These are phyloP conservation scores for Alitta virens DNA, from an alignment of 2,888 invertebrate genomes.

Conservation along the genomic window DNA sequence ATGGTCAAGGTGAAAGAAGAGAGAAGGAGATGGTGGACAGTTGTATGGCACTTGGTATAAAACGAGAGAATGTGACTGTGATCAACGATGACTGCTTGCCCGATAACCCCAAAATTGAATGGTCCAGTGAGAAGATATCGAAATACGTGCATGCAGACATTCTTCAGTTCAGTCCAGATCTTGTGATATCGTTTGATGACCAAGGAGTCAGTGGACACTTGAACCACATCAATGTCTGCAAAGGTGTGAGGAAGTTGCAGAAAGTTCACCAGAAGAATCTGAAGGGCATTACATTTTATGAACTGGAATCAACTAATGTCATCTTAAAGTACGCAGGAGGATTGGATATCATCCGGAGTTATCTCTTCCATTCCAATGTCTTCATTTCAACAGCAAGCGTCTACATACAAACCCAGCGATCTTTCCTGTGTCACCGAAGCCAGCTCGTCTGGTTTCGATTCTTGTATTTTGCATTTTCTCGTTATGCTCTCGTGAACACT, in stretches of 20 bases:
- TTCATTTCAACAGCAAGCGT: neutral
- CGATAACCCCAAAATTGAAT: constrained; percentile 66
- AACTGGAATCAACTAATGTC: no score
- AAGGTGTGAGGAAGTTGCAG: constrained; percentile 40
- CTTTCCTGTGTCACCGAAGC: constrained; percentile 84
- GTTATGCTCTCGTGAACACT: constrained; percentile 89
- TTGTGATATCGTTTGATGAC: constrained; percentile 86
- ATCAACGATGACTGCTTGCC: constrained; percentile 57
- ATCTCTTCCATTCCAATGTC: neutral
- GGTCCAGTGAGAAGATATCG: constrained; percentile 65
- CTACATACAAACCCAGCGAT: constrained; percentile 61
- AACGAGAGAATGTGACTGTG: constrained; percentile 68
- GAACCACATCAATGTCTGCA: constrained; percentile 72
- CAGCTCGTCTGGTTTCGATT: constrained; percentile 94
- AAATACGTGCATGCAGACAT: constrained; percentile 59
- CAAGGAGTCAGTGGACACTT: constrained; percentile 88
- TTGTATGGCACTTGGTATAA: constrained; percentile 77
- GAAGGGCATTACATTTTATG: neutral
- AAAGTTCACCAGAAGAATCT: neutral
- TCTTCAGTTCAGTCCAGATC: constrained; percentile 59
- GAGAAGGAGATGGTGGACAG: constrained; percentile 80
- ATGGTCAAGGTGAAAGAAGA: constrained; percentile 66
- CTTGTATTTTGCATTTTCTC: constrained; percentile 83
- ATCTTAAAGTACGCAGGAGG: no score
- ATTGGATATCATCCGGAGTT: no score